Evolutionary conservation across 1,140 invertebrate species (phyloP).

Genomic region (Spodoptera litura): DNA sequence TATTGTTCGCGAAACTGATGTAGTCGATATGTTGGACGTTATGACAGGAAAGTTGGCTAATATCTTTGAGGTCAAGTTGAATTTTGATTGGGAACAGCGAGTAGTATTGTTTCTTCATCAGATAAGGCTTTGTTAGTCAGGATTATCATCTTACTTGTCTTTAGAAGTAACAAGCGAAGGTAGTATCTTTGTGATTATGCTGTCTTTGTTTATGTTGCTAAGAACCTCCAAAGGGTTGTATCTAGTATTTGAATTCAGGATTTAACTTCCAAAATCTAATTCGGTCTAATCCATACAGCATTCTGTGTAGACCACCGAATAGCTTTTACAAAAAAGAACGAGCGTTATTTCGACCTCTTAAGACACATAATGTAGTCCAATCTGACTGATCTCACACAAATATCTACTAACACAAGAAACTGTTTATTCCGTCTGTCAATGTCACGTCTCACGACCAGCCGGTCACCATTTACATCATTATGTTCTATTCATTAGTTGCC

Average conservation of each 20-base stretch:
- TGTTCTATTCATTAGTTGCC: conserved; percentile 25
- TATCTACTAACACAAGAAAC: neutral
- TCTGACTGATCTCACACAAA: neutral
- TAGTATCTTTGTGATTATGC: too few relatives aligned
- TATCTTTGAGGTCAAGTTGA: conserved; percentile 29
- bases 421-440: conserved; percentile 37
- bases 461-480: conserved; percentile 38
- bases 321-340: too few relatives aligned
- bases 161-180: too few relatives aligned
- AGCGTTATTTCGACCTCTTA: too few relatives aligned
- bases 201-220: too few relatives aligned
- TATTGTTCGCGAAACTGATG: conserved; percentile 43
- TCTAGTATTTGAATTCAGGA: too few relatives aligned
- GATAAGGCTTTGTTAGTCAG: neutral
- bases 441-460: conserved; percentile 45
- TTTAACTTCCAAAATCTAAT: too few relatives aligned
- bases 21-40: conserved; percentile 32
- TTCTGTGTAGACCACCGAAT: too few relatives aligned
- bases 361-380: too few relatives aligned
- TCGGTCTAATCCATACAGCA: too few relatives aligned
- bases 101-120: neutral
- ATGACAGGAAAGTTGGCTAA: conserved; percentile 35
- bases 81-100: neutral
- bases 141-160: too few relatives aligned
- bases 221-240: too few relatives aligned